Conservation (phyloP, 2,113 vertebrate genomes). For the Morone saxatilis region DNA sequence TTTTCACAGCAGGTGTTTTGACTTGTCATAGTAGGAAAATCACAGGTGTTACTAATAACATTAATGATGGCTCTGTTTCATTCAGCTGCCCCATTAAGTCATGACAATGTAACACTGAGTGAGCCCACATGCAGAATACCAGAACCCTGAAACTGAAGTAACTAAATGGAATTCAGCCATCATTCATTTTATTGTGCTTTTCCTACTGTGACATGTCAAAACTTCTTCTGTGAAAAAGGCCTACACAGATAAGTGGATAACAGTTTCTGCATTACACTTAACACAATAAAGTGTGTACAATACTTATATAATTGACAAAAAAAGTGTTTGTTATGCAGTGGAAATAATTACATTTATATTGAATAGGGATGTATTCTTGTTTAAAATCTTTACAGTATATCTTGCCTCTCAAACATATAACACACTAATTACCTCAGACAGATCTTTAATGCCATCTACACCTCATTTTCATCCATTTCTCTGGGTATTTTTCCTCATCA, state of each 20-base stretch:
- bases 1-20: constrained; percentile 26
- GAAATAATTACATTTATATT: constrained; percentile 20
- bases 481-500: not conserved
- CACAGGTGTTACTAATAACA: not conserved
- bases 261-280: constrained; percentile 13
- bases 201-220: constrained; percentile 10
- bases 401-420: constrained; percentile 36
- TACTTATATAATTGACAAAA: not conserved
- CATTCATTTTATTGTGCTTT: not conserved
- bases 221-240: not conserved
- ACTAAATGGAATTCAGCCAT: not conserved
- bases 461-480: not conserved
- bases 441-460: not conserved
- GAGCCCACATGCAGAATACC: not conserved
- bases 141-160: not conserved
- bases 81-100: no score
- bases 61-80: not conserved
- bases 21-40: not conserved
- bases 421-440: constrained; percentile 53
- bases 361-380: not conserved
- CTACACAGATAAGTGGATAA: not conserved
- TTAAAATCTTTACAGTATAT: constrained; percentile 1
- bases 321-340: constrained; percentile 23
- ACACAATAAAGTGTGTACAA: constrained; percentile 1
- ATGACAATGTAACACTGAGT: no score